Evolutionary conservation across 1,140 invertebrate genomes (phyloP).

Genomic region (Euwallacea fornicatus): DNA sequence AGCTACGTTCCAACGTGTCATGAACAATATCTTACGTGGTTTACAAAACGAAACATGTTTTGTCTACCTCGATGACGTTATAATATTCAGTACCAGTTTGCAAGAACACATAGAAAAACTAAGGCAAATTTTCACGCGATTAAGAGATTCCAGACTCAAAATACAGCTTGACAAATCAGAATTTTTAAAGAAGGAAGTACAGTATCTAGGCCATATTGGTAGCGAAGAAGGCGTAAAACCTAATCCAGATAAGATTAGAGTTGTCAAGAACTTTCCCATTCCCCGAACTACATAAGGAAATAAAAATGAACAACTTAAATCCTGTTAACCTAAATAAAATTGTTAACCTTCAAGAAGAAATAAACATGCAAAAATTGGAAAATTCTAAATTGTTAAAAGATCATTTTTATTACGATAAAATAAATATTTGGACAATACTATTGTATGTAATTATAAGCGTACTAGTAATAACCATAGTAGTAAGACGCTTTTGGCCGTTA

Average conservation of each 20-base stretch:
- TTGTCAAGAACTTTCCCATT: slow-evolving; percentile 28
- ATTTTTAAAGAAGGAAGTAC: slow-evolving; percentile 16
- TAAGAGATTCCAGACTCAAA: slow-evolving; percentile 33
- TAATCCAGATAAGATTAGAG: slow-evolving; percentile 24
- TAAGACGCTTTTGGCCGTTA: no score
- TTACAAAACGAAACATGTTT: slow-evolving; percentile 23
- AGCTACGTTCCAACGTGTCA: slow-evolving; percentile 15
- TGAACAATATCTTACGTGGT: slow-evolving; percentile 20
- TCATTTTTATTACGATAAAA: no score
- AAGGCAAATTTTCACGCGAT: slow-evolving; percentile 15
- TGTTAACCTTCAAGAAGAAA: no score
- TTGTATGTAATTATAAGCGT: no score
- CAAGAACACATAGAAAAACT: slow-evolving; percentile 28
- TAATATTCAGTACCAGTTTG: slow-evolving; percentile 23
- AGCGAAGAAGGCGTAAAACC: slow-evolving; percentile 19
- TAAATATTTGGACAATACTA: no score
- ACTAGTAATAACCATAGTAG: no score
- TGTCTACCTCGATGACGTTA: slow-evolving; percentile 28
- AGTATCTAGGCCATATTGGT: slow-evolving; percentile 24
- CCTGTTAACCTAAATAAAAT: no score
- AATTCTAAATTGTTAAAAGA: no score
- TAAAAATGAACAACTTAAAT: no score
- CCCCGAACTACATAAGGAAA: no score
- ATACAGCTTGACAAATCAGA: slow-evolving; percentile 38
- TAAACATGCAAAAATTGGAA: no score